phyloP scores from a whole-genome alignment of 2,888 invertebrate species.

The Synergus umbraculus region DNA sequence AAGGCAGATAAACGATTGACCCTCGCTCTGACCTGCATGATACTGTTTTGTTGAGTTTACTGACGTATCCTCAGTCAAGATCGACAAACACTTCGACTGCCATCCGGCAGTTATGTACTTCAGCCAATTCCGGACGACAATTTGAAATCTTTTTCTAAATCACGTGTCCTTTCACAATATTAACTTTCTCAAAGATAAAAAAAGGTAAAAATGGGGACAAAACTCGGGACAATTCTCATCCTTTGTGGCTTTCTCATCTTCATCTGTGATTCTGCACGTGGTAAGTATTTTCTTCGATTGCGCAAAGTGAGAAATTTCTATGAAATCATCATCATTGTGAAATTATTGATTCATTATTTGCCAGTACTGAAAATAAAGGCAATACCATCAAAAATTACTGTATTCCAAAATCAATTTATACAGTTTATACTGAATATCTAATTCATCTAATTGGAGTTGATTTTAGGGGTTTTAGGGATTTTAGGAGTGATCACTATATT shows the following conservation, averaged over 20 bases:
- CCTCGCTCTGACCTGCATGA: conserved; percentile 72
- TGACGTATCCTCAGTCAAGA: conserved; percentile 62
- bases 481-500: neutral
- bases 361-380: neutral
- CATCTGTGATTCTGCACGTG: conserved; percentile 43
- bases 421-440: neutral
- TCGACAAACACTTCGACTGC: conserved; percentile 53
- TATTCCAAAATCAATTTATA: too few relatives aligned
- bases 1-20: conserved; percentile 67
- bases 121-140: neutral
- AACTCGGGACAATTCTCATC: conserved; percentile 48
- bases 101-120: conserved; percentile 41
- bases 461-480: conserved; percentile 44
- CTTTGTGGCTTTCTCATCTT: conserved; percentile 50
- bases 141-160: conserved; percentile 39
- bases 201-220: conserved; percentile 51
- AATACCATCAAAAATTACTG: too few relatives aligned
- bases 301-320: neutral
- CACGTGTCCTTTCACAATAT: conserved; percentile 2
- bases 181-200: neutral
- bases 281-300: conserved; percentile 34
- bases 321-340: neutral
- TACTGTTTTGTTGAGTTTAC: conserved; percentile 67
- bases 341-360: neutral
- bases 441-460: neutral